phyloP scores from a whole-genome alignment of 2,888 invertebrate species.

The Esperia sulphurella region DNA sequence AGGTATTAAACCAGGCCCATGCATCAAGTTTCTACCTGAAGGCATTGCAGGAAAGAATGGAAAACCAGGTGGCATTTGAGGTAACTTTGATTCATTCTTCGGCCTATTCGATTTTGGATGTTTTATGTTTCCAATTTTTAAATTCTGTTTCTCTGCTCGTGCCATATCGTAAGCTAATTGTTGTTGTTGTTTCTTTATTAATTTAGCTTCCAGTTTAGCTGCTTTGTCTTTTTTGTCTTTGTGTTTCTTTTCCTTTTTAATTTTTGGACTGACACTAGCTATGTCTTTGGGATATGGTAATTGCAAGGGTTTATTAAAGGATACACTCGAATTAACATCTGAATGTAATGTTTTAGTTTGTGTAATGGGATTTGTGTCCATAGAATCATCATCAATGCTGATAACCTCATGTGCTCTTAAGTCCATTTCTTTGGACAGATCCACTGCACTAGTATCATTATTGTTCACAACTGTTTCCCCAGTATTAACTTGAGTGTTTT shows the following conservation, averaged over 20 bases:
- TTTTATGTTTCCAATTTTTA: constrained; percentile 52
- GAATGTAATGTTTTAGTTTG: constrained; percentile 32
- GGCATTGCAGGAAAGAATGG: constrained; percentile 68
- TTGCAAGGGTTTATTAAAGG: constrained; percentile 69
- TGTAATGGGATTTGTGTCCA: constrained; percentile 50
- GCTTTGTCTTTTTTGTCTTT: constrained; percentile 74
- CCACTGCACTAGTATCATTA: constrained; percentile 72
- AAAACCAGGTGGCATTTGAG: constrained; percentile 64
- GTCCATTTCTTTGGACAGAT: constrained; percentile 71
- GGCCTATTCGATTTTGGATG: constrained; percentile 58
- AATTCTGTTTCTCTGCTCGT: constrained; percentile 56
- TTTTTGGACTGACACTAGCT: constrained; percentile 78
- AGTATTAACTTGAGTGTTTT: constrained; percentile 50
- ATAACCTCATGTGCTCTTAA: constrained; percentile 73
- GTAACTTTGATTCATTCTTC: constrained; percentile 63
- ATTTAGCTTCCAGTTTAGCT: constrained; percentile 66
- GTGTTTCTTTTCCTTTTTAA: constrained; percentile 79
- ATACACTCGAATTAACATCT: constrained; percentile 54
- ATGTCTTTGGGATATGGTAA: constrained; percentile 69
- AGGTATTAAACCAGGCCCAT: constrained; percentile 70
- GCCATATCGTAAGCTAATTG: constrained; percentile 65
- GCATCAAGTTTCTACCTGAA: constrained; percentile 77
- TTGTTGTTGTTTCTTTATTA: constrained; percentile 69
- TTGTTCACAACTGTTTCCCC: constrained; percentile 70
- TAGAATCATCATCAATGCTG: constrained; percentile 69